Evolutionary conservation across 2,797 vertebrate genomes (phyloP), one percentile per base, ranked within the genome.

Genomic region (Diceros bicornis): DNA sequence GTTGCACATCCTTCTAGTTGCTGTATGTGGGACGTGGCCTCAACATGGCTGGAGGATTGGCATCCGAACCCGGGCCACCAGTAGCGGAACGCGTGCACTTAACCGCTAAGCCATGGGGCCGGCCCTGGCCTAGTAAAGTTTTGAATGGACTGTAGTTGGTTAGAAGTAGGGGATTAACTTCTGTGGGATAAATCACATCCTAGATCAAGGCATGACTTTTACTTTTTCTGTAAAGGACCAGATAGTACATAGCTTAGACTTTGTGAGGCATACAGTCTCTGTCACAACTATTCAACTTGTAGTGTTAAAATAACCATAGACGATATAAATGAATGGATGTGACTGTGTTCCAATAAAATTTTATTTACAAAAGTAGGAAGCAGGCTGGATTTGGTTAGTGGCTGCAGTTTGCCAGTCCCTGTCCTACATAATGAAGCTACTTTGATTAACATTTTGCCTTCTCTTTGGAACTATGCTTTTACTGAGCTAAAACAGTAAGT

Each of bases 91-190:
- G 41, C 41, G 41, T 0, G 41, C 41, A 41, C 41, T 41, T 5
- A 41, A 41, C 41, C 4, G 41, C 41, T 41, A 41, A 41, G 41
- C 41, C 41, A 41, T 4, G 41, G 41, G 41, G 41, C 41, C 41
- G 41, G 41, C 41, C 41, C 44, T 90, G 59, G 69, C 59, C 11
- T 62, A 41, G 62, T 79, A 47, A 89, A 82, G 32, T 89, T 96
- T 62, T 89, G 64, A 59, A 75, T 61, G 64, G 16, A 7, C 2
- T 68, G 3, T 69, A 64, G 11, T 29, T 95, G 64, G 32, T 92
- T 83, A 94, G 23, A 5, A 83, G 23, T 34, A 92, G 84, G 50
- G 47, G 11, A 89, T 29, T 95, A 75, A 78, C 50, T 92, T 75
- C n/a, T 78, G 81, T 89, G 21, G 55, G 13, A 62, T 64, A 89